These are phyloP conservation scores for Glyptemys insculpta DNA, from an alignment of 2,797 vertebrate species.

Conservation along the genomic window DNA sequence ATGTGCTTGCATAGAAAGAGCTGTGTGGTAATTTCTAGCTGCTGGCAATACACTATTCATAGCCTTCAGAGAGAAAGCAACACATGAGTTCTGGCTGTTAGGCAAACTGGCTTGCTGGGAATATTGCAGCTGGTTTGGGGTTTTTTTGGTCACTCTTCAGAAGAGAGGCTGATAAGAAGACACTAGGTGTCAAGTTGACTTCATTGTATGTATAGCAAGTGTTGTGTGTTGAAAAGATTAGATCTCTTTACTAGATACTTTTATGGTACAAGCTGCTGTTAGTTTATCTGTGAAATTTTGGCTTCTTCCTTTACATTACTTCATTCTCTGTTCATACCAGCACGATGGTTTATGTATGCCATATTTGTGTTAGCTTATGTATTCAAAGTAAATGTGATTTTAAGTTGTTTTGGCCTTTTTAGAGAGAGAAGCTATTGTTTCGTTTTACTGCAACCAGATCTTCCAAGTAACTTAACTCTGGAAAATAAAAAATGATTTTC, in stretches of 20 bases:
- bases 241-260: not conserved
- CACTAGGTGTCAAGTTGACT: not conserved
- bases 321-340: not conserved
- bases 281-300: not conserved
- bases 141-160: not conserved
- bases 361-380: conserved; percentile 19
- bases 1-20: not conserved
- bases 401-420: not conserved
- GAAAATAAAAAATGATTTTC: conserved; percentile 35
- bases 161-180: not conserved
- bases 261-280: not conserved
- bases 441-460: not conserved
- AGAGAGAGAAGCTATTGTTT: not conserved
- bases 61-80: not conserved
- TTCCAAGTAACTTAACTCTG: conserved; percentile 5
- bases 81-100: not conserved
- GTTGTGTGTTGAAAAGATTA: not conserved
- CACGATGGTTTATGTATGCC: not conserved
- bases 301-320: not conserved
- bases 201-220: not conserved
- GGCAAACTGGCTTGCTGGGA: not conserved
- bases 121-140: not conserved
- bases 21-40: not conserved
- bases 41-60: not conserved
- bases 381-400: not conserved